Evolutionary conservation across 2,888 invertebrate genomes (phyloP).

Genomic region (Limenitis arthemis): DNA sequence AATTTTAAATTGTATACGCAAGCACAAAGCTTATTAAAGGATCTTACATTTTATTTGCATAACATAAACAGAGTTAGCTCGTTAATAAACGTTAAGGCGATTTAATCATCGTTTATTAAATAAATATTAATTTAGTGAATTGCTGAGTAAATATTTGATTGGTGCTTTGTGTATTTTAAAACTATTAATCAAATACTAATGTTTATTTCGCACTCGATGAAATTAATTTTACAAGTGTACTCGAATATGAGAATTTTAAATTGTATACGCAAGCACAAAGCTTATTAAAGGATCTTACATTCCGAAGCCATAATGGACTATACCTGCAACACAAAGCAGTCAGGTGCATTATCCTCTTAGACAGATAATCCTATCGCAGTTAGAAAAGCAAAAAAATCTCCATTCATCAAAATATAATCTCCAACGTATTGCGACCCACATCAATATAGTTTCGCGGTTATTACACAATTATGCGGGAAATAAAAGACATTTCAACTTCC

Average conservation of each 20-base stretch:
- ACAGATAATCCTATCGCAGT: conserved; percentile 51
- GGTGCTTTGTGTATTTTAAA: conserved; percentile 25
- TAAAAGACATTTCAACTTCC: conserved; percentile 32
- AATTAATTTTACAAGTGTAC: too few relatives aligned
- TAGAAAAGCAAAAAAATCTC: conserved; percentile 46
- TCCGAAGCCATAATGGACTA: conserved; percentile 35
- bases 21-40: conserved; percentile 15
- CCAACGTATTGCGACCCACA: conserved; percentile 42
- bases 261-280: too few relatives aligned
- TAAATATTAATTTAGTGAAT: conserved; percentile 60
- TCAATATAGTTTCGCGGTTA: conserved; percentile 50
- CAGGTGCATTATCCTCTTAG: conserved; percentile 65
- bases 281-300: conserved; percentile 28
- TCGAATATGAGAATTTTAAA: too few relatives aligned
- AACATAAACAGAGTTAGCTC: conserved; percentile 22
- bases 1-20: too few relatives aligned
- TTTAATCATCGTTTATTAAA: conserved; percentile 40
- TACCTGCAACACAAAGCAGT: conserved; percentile 55
- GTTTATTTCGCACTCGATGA: neutral
- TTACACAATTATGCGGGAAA: conserved; percentile 40
- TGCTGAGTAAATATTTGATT: conserved; percentile 47
- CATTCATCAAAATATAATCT: conserved; percentile 60
- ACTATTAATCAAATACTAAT: neutral
- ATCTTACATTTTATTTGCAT: conserved; percentile 27
- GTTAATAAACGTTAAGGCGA: conserved; percentile 31